These are phyloP conservation scores for Agraylea sexmaculata DNA, from an alignment of 1,140 invertebrate genomes.

Conservation along the genomic window DNA sequence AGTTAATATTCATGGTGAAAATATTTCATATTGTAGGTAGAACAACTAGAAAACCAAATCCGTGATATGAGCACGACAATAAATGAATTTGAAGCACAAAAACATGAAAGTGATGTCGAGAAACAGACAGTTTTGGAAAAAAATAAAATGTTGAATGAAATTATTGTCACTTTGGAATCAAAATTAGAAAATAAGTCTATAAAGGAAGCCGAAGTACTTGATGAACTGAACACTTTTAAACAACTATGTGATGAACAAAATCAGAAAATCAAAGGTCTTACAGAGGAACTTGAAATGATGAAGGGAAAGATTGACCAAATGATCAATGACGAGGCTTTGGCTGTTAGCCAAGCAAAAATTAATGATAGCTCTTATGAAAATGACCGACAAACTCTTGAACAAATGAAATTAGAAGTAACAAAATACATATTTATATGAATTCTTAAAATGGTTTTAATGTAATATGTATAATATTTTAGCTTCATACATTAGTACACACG, in stretches of 20 bases:
- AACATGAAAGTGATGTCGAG: constrained; percentile 49
- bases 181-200: constrained; percentile 52
- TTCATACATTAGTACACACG: constrained; percentile 46
- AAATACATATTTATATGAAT: constrained; percentile 1
- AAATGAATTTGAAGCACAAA: constrained; percentile 43
- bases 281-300: constrained; percentile 31
- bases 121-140: constrained; percentile 59
- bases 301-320: constrained; percentile 26
- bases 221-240: constrained; percentile 32
- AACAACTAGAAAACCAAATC: constrained; percentile 55
- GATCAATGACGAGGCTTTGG: constrained; percentile 24
- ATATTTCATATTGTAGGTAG: constrained; percentile 40
- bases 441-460: constrained; percentile 1
- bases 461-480: constrained; percentile 25
- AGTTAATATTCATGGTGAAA: constrained; percentile 7
- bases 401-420: constrained; percentile 17
- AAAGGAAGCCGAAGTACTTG: constrained; percentile 33
- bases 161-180: constrained; percentile 60
- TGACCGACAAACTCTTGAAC: constrained; percentile 17
- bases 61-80: constrained; percentile 52
- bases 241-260: constrained; percentile 34
- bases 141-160: constrained; percentile 56
- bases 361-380: constrained; percentile 8
- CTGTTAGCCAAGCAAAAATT: constrained; percentile 16
- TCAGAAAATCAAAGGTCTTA: constrained; percentile 28